phyloP scores from a whole-genome alignment of 2,113 vertebrate species.

The Sebastes schlegelii region DNA sequence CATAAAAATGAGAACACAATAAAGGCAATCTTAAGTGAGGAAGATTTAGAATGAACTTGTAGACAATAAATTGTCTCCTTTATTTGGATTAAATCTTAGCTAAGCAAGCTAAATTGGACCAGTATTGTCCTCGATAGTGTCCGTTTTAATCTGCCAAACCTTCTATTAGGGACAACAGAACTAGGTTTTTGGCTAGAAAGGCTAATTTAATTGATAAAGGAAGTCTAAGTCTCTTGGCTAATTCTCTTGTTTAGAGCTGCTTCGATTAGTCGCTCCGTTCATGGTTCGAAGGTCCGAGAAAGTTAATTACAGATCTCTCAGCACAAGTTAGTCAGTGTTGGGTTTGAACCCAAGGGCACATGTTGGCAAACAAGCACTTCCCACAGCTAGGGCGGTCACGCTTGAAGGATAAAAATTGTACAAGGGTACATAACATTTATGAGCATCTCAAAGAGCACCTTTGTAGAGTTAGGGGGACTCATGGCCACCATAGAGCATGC shows the following conservation, averaged over 20 bases:
- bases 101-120: background rate
- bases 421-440: background rate
- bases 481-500: background rate
- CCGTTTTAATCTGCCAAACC: background rate
- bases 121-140: background rate
- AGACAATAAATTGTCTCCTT: background rate
- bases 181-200: background rate
- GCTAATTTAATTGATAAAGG: slow-evolving; percentile 1
- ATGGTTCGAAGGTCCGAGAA: background rate
- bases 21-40: background rate
- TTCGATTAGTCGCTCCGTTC: background rate
- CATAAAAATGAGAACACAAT: background rate
- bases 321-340: background rate
- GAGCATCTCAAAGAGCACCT: background rate
- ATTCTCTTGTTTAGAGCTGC: background rate
- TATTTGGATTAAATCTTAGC: background rate
- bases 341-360: background rate
- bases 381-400: no score
- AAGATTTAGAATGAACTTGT: background rate
- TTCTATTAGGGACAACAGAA: background rate
- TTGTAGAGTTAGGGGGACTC: background rate
- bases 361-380: background rate
- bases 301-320: background rate
- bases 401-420: background rate
- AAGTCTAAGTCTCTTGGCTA: background rate